Conservation (phyloP, 1,140 invertebrate genomes). For the Pogonomyrmex barbatus region DNA sequence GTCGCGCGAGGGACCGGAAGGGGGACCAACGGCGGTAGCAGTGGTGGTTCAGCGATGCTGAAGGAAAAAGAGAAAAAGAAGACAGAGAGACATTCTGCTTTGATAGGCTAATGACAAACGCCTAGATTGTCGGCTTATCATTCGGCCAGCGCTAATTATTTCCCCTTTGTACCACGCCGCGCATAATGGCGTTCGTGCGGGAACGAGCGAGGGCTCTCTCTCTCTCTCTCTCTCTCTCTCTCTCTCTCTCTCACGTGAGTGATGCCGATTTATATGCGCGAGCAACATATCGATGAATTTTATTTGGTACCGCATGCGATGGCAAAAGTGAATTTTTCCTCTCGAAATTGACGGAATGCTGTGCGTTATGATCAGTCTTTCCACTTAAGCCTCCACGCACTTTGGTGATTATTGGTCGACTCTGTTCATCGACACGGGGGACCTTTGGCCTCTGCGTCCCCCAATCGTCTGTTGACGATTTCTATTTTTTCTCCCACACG, state of each 20-base stretch:
- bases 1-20: conserved; percentile 45
- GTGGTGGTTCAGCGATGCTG: background rate
- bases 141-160: conserved; percentile 84
- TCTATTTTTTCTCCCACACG: background rate
- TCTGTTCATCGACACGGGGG: conserved; percentile 8
- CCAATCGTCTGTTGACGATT: background rate
- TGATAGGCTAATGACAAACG: conserved; percentile 86
- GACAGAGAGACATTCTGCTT: conserved; percentile 77
- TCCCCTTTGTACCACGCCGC: conserved; percentile 82
- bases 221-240: background rate
- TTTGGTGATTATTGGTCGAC: conserved; percentile 54
- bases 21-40: conserved; percentile 20
- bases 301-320: conserved; percentile 62
- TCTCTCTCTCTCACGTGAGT: conserved; percentile 31
- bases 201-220: background rate
- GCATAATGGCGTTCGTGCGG: conserved; percentile 77
- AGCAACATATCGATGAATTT: conserved; percentile 57
- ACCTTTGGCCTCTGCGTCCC: conserved; percentile 57
- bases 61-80: conserved; percentile 31
- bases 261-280: conserved; percentile 65
- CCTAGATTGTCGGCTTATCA: conserved; percentile 85
- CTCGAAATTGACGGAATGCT: conserved; percentile 48
- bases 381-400: conserved; percentile 17
- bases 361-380: conserved; percentile 48
- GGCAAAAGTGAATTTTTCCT: conserved; percentile 19